phyloP scores from a whole-genome alignment of 2,888 invertebrate species.

The Drosophila fungiperda region DNA sequence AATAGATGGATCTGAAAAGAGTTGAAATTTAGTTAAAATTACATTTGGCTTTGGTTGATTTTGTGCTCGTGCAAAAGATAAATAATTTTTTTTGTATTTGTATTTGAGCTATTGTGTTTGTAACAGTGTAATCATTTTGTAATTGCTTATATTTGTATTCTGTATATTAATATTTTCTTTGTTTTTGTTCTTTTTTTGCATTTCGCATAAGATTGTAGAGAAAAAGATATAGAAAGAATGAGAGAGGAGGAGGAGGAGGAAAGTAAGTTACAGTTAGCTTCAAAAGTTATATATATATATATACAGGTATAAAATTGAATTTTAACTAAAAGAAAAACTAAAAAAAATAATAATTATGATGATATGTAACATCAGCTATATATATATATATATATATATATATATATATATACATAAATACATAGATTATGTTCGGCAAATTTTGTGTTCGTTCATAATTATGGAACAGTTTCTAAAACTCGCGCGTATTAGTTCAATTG shows the following conservation, averaged over 20 bases:
- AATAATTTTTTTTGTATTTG: slow-evolving; percentile 26
- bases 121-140: slow-evolving; percentile 12
- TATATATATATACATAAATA: slow-evolving; percentile 3
- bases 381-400: neutral
- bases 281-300: slow-evolving; percentile 53
- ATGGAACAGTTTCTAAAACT: slow-evolving; percentile 71
- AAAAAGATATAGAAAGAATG: slow-evolving; percentile 6
- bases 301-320: slow-evolving; percentile 72
- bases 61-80: slow-evolving; percentile 33
- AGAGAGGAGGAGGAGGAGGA: slow-evolving; percentile 11
- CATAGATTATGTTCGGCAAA: slow-evolving; percentile 33
- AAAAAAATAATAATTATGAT: neutral
- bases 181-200: slow-evolving; percentile 32
- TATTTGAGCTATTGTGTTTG: slow-evolving; percentile 16
- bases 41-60: slow-evolving; percentile 54
- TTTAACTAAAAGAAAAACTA: slow-evolving; percentile 56
- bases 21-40: slow-evolving; percentile 66
- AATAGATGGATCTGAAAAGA: slow-evolving; percentile 15
- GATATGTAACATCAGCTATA: slow-evolving; percentile 2
- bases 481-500: slow-evolving; percentile 76
- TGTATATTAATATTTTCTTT: neutral
- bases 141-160: slow-evolving; percentile 25
- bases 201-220: slow-evolving; percentile 37
- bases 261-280: slow-evolving; percentile 48
- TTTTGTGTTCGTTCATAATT: slow-evolving; percentile 39